These are phyloP conservation scores for Notodonta dromedarius DNA, from an alignment of 2,888 invertebrate genomes.

Conservation along the genomic window DNA sequence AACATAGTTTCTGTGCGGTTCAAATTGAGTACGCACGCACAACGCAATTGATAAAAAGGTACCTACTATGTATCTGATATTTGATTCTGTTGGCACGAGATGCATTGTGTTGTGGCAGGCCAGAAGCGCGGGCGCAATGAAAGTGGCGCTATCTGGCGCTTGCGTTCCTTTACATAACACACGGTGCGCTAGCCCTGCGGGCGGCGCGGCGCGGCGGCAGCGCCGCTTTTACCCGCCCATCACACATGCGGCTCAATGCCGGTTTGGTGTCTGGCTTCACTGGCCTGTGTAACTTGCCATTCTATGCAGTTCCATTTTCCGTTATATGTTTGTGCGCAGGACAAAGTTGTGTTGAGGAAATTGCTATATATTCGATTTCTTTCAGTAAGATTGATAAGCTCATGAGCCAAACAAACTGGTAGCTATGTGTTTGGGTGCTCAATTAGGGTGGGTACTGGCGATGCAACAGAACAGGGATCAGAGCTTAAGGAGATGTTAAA, in stretches of 20 bases:
- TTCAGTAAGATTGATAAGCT: too few relatives aligned
- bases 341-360: background rate
- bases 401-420: too few relatives aligned
- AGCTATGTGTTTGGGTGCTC: too few relatives aligned
- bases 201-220: too few relatives aligned
- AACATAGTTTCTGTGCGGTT: too few relatives aligned
- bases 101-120: conserved; percentile 14
- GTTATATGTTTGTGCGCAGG: background rate
- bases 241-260: background rate
- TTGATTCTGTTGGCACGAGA: conserved; percentile 17
- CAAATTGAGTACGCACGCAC: too few relatives aligned
- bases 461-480: too few relatives aligned
- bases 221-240: background rate
- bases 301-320: background rate
- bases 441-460: too few relatives aligned
- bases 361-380: too few relatives aligned
- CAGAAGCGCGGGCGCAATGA: conserved; percentile 39
- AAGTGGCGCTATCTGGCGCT: conserved; percentile 59
- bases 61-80: background rate
- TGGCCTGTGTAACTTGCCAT: background rate
- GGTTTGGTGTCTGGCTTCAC: background rate
- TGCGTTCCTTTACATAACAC: conserved; percentile 26
- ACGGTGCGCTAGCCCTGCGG: background rate
- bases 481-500: too few relatives aligned
- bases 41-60: too few relatives aligned